phyloP scores from a whole-genome alignment of 2,797 vertebrate genomes.

The Channallabes apus region DNA sequence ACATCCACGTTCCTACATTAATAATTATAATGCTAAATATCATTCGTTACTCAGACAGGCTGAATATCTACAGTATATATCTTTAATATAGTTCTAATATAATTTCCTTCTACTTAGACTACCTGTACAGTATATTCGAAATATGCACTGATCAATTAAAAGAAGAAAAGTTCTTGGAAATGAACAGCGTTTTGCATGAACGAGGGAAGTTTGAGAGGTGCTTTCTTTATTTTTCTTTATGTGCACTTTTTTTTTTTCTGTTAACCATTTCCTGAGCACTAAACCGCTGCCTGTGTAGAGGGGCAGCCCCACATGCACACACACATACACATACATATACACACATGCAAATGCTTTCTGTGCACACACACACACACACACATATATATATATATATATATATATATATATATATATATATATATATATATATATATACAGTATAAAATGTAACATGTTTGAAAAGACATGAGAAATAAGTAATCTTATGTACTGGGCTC shows the following conservation, averaged over 20 bases:
- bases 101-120: neutral
- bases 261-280: slow-evolving; percentile 74
- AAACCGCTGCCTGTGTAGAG: slow-evolving; percentile 69
- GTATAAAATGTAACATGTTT: neutral
- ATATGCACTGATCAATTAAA: slow-evolving; percentile 8
- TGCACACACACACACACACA: neutral
- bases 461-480: neutral
- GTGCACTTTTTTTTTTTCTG: slow-evolving; percentile 64
- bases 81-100: neutral
- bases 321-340: slow-evolving; percentile 20
- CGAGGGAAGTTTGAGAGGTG: slow-evolving; percentile 32
- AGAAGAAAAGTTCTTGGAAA: slow-evolving; percentile 35
- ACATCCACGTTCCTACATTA: neutral
- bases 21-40: neutral
- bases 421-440: neutral
- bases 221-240: slow-evolving; percentile 55
- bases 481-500: neutral
- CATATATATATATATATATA: too few species aligned
- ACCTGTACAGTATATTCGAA: neutral
- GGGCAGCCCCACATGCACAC: slow-evolving; percentile 67
- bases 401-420: too few species aligned
- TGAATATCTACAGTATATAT: neutral
- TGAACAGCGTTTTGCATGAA: slow-evolving; percentile 30
- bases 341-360: slow-evolving; percentile 11
- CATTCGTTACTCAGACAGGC: neutral